A percentile compares a stretch with the other conserved stretches of the same genome.
These are phyloP conservation scores for Brevimyrus niger DNA, from an alignment of 2,113 vertebrate species.

Conservation along the genomic window DNA sequence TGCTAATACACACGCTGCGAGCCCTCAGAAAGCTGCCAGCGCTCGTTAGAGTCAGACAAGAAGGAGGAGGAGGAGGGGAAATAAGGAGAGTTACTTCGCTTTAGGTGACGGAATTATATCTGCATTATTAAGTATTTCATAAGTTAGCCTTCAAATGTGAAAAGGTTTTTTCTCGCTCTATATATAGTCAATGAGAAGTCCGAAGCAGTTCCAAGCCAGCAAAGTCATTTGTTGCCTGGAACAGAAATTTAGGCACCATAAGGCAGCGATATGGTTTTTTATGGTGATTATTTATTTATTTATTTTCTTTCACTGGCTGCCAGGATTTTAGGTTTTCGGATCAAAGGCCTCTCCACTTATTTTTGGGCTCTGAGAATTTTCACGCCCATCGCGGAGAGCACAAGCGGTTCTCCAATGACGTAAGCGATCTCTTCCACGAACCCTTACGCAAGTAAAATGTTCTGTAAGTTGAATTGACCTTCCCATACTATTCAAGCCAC, in stretches of 20 bases:
- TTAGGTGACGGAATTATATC: constrained; percentile 67
- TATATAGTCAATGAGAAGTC: constrained; percentile 66
- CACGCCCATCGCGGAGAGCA: not conserved
- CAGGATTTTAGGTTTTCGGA: constrained; percentile 2
- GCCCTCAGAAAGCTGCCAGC: constrained; percentile 48
- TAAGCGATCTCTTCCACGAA: not conserved
- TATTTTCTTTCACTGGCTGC: constrained; percentile 30
- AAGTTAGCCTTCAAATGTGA: constrained; percentile 60
- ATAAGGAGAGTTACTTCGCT: constrained; percentile 55
- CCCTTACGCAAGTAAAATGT: not conserved
- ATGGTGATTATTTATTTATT: constrained; percentile 12
- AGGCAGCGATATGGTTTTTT: constrained; percentile 49
- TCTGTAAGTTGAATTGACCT: not conserved
- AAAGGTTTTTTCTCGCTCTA: constrained; percentile 57
- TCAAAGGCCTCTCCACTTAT: not conserved
- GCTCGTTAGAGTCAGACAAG: constrained; percentile 44
- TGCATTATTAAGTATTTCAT: constrained; percentile 75
- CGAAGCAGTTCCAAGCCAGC: constrained; percentile 47
- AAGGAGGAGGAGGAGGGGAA: constrained; percentile 34
- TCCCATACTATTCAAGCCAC: not conserved
- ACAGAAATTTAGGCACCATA: constrained; percentile 56
- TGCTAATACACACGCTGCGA: constrained; percentile 37
- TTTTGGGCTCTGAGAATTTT: not conserved
- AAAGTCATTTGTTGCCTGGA: constrained; percentile 60
- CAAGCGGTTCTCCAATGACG: not conserved